Percentiles rank a stretch among this genome's conserved stretches.
Conservation (phyloP, 1,140 invertebrate genomes). For the Achroia grisella region DNA sequence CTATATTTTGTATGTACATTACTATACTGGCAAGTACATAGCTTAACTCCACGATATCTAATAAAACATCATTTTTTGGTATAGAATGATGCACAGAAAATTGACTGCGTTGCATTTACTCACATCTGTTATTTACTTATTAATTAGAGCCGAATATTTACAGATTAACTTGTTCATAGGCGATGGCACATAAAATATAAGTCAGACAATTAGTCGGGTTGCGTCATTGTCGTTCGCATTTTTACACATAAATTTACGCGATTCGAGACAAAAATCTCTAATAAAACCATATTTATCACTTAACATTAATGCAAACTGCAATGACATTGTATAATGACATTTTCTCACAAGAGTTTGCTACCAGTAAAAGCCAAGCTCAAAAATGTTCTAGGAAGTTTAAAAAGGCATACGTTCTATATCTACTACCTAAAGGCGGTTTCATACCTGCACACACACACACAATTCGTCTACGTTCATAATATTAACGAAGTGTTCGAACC, state of each 20-base stretch:
- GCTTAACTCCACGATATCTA: background rate
- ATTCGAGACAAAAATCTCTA: conserved; percentile 17
- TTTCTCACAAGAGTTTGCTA: conserved; percentile 11
- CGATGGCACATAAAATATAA: conserved; percentile 42
- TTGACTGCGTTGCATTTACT: conserved; percentile 49
- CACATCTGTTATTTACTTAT: conserved; percentile 23
- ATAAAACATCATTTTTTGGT: conserved; percentile 19
- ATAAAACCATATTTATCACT: conserved; percentile 5
- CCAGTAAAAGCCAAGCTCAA: conserved; percentile 36
- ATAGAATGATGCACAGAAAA: conserved; percentile 34
- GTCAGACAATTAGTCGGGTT: background rate
- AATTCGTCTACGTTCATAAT: too few species aligned
- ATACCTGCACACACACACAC: too few species aligned
- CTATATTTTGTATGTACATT: conserved; percentile 26
- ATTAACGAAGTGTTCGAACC: too few species aligned
- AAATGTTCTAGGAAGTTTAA: conserved; percentile 22
- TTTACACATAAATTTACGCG: background rate
- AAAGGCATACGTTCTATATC: conserved; percentile 10
- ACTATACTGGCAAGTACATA: conserved; percentile 33
- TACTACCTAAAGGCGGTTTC: too few species aligned
- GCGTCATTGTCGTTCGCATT: too few species aligned
- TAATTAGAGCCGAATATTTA: conserved; percentile 24
- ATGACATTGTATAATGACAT: conserved; percentile 4
- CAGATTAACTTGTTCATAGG: conserved; percentile 34
- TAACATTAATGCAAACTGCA: conserved; percentile 1